These are phyloP conservation scores for Acanthurus tractus DNA, from an alignment of 2,797 vertebrate species.

Conservation along the genomic window DNA sequence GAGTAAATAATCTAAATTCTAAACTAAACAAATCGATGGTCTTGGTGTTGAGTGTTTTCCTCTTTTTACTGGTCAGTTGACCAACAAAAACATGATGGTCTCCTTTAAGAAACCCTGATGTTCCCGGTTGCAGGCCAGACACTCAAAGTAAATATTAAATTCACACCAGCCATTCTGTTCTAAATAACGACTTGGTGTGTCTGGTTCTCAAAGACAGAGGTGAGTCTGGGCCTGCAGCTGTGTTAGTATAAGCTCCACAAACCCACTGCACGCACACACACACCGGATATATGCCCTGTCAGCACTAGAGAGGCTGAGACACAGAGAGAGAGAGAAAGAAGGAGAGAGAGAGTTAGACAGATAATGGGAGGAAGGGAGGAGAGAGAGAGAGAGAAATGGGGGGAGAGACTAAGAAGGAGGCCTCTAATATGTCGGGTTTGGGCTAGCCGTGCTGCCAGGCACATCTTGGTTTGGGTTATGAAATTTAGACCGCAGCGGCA, in stretches of 20 bases:
- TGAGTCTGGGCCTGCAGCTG: conserved; percentile 70
- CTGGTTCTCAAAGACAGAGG: conserved; percentile 52
- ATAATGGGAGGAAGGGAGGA: conserved; percentile 32
- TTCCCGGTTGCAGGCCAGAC: not conserved
- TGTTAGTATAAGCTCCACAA: conserved; percentile 77
- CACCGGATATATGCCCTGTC: conserved; percentile 72
- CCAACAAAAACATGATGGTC: not conserved
- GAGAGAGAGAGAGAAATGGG: conserved; percentile 21
- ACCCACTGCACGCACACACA: conserved; percentile 42
- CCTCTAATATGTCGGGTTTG: conserved; percentile 54
- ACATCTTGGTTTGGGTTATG: conserved; percentile 69
- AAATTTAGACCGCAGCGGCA: conserved; percentile 65
- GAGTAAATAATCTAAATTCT: not conserved
- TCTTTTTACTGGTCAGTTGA: not conserved
- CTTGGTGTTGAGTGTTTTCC: not conserved
- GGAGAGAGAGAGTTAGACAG: conserved; percentile 33
- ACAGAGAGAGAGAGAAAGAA: conserved; percentile 21
- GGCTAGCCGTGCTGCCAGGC: conserved; percentile 60
- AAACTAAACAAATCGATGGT: not conserved
- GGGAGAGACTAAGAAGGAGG: conserved; percentile 32
- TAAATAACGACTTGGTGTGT: conserved; percentile 6
- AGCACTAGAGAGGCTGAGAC: conserved; percentile 61
- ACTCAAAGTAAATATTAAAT: conserved; percentile 36
- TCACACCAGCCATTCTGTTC: conserved; percentile 30
- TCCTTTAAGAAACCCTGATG: conserved; percentile 2